Percentiles rank a stretch among this genome's conserved stretches.
phyloP scores from a whole-genome alignment of 2,797 vertebrate genomes.

The Paguma larvata region DNA sequence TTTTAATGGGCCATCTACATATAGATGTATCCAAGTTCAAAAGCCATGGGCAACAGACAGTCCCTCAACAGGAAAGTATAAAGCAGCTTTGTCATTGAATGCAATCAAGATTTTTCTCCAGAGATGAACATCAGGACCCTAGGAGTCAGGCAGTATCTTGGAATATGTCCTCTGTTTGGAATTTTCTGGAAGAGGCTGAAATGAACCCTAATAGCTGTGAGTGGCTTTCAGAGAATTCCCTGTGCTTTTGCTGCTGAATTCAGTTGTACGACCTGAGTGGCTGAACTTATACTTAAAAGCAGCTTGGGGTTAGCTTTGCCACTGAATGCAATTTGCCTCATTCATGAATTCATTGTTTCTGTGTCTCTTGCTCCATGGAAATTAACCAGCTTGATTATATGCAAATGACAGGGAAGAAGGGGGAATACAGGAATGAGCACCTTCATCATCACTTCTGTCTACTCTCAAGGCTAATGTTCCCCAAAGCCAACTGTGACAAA shows the following conservation, averaged over 20 bases:
- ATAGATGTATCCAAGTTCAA: not conserved
- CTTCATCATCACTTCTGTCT: not conserved
- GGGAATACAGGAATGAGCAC: not conserved
- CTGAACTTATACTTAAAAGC: conserved; percentile 32
- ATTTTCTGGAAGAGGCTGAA: conserved; percentile 68
- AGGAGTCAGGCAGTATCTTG: not conserved
- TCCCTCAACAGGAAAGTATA: not conserved
- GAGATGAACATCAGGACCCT: not conserved
- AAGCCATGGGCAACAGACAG: not conserved
- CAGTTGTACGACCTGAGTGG: not conserved
- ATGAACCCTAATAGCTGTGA: conserved; percentile 68
- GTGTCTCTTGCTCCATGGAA: conserved; percentile 33
- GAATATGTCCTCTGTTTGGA: conserved; percentile 55
- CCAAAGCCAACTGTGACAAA: not conserved
- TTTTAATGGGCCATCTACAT: not conserved
- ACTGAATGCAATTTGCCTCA: not conserved
- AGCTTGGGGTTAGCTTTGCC: conserved; percentile 30
- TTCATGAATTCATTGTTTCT: conserved; percentile 65
- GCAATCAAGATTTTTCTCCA: not conserved
- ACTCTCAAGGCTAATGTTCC: not conserved
- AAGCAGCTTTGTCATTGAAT: conserved; percentile 30
- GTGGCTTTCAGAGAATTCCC: conserved; percentile 16
- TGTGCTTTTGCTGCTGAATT: not conserved
- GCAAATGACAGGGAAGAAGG: fast-evolving
- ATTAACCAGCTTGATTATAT: not conserved